Evolutionary conservation across 2,797 vertebrate genomes (phyloP).

Genomic region (Acomys russatus): DNA sequence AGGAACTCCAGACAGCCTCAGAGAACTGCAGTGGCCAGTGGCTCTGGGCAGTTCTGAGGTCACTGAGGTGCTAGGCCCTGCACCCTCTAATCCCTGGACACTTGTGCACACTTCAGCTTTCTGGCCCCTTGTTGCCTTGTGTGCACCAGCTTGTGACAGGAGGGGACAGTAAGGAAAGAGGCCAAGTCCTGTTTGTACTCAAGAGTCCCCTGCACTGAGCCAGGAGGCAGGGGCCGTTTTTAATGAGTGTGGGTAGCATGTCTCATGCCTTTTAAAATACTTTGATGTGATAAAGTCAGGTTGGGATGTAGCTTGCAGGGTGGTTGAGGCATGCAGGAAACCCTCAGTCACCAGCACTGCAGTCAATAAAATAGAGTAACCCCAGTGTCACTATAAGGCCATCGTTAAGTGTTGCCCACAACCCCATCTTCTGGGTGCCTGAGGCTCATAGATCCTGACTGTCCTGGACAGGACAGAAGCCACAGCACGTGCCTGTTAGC

Average conservation of each 20-base stretch:
- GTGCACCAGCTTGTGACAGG: neutral
- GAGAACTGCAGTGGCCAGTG: neutral
- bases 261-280: neutral
- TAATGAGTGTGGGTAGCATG: neutral
- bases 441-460: fast-evolving
- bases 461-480: neutral
- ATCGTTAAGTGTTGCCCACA: fast-evolving
- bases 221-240: neutral
- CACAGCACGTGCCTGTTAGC: fast-evolving
- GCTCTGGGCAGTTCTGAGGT: neutral
- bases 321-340: neutral
- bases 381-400: neutral
- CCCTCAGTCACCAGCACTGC: neutral
- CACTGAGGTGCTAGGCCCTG: neutral
- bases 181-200: neutral
- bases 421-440: neutral
- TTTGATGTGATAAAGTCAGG: neutral
- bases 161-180: neutral
- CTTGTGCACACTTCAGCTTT: no score
- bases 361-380: neutral
- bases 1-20: neutral
- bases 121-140: neutral
- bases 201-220: neutral
- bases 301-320: neutral
- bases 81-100: neutral